Evolutionary conservation across 23 tunicate genomes (phyloP), one percentile per base, ranked within the genome.

Genomic region (Trididemnum clinides): DNA sequence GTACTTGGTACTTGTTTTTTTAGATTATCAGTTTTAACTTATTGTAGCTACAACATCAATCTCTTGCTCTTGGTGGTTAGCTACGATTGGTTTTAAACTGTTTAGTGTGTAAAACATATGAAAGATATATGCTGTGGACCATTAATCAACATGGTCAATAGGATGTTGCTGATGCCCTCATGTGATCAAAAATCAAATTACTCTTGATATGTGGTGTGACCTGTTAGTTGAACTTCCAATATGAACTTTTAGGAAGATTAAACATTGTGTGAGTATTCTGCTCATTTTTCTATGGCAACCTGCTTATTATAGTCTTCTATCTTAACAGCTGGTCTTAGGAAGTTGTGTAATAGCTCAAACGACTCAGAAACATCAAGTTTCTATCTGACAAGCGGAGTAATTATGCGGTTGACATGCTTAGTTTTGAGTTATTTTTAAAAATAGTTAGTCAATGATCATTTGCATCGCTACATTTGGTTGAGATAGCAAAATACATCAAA

Each of bases 341-440:
- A 59, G 66, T 15, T 59, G 66, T 25, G 20, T 59, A 28, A 59
- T n/a, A 28, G 66, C 66, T 59, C 25, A 59, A 59, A 59, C 22
- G 66, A 59, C 66, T 59, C 66, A 59, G 25, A 59, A 59, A 59
- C 66, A 59, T 59, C 66, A 59, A 59, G 66, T 59, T 59, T 59
- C 66, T 59, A 59, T 59, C 66, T 59, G 22, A 59, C 66, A 19
- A 19, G 5, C 66, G 22, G 66, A 59, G 66, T 25, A 59, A 59
- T 28, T 59, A 59, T 59, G 22, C 22, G 66, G 66, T 28, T 59
- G 5, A 19, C 3, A 28, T 59, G 66, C 66, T 59, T 59, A 59
- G 21, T 59, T 59, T 15, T n/a, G 66, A 59, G 66, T 59, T 15
- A 10, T 59, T 59, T 25, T 28, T 4, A 10, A 19, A 59, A 59